These are phyloP conservation scores for Glaucomys volans DNA, from an alignment of 2,113 vertebrate genomes.

Conservation along the genomic window DNA sequence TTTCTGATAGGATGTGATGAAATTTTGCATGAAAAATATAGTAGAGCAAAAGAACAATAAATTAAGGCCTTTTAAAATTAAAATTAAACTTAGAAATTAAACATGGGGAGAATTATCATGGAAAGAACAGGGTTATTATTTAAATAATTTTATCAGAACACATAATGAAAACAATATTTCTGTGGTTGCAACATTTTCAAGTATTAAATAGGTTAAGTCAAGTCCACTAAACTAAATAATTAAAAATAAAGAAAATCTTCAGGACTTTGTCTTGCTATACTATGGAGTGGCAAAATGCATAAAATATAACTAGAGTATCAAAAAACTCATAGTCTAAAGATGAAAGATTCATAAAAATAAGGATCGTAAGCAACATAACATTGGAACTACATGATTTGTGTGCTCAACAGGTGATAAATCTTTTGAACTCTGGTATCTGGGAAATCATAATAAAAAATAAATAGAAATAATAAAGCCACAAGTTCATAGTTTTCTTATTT, in stretches of 20 bases:
- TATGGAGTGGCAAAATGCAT: not conserved
- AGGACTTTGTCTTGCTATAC: not conserved
- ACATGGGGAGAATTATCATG: not conserved
- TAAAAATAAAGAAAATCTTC: not conserved
- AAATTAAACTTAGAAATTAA: constrained; percentile 21
- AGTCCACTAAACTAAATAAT: not conserved
- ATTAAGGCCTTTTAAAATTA: not conserved
- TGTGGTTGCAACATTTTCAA: constrained; percentile 34
- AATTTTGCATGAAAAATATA: constrained; percentile 11
- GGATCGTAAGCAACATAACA: not conserved
- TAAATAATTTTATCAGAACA: not conserved
- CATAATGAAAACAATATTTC: not conserved
- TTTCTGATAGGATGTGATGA: constrained; percentile 2
- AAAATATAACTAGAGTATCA: not conserved
- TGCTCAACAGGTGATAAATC: not conserved
- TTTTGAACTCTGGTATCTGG: not conserved
- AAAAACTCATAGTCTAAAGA: not conserved
- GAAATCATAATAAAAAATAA: not conserved
- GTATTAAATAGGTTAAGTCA: not conserved
- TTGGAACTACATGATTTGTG: not conserved
- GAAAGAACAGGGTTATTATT: not conserved
- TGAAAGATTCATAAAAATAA: not conserved
- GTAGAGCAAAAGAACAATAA: constrained; percentile 24
- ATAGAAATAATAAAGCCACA: not conserved
- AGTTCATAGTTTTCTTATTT: not conserved